A percentile compares a stretch with the other conserved stretches of the same genome.
These are phyloP conservation scores for Bembecia ichneumoniformis DNA, from an alignment of 2,888 invertebrate genomes.

Conservation along the genomic window DNA sequence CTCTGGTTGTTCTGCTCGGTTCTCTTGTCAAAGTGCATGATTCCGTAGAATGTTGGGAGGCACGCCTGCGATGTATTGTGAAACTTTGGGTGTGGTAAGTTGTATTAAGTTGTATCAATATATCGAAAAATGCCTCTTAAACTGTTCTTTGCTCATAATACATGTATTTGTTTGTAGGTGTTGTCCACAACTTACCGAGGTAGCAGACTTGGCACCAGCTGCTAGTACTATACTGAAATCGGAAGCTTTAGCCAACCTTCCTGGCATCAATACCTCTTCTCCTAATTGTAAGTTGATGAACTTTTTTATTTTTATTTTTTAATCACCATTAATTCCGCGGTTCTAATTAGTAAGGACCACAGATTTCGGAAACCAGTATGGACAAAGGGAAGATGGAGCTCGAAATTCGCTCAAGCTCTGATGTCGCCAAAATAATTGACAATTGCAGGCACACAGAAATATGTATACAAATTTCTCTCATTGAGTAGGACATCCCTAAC, in stretches of 20 bases:
- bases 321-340: too few relatives aligned
- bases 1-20: constrained; percentile 90
- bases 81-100: constrained; percentile 79
- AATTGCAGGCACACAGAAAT: too few relatives aligned
- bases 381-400: too few relatives aligned
- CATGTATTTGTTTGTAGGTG: constrained; percentile 36
- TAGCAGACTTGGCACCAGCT: constrained; percentile 57
- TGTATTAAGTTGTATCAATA: not conserved
- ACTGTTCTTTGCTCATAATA: not conserved
- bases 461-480: not conserved
- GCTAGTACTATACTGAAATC: constrained; percentile 48
- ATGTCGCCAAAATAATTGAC: too few relatives aligned
- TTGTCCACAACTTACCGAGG: constrained; percentile 62
- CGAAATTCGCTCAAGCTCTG: too few relatives aligned
- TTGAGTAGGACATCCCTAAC: not conserved
- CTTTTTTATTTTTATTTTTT: too few relatives aligned
- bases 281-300: constrained; percentile 62
- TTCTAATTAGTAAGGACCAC: too few relatives aligned
- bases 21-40: constrained; percentile 93
- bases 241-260: constrained; percentile 49
- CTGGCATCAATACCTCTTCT: constrained; percentile 56
- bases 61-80: constrained; percentile 89
- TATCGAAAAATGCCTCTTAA: not conserved
- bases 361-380: too few relatives aligned
- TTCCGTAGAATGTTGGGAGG: constrained; percentile 89